A percentile compares a stretch with the other conserved stretches of the same genome.
Evolutionary conservation across 2,888 invertebrate species (phyloP).

Genomic region (Amphipyra tragopoginis): DNA sequence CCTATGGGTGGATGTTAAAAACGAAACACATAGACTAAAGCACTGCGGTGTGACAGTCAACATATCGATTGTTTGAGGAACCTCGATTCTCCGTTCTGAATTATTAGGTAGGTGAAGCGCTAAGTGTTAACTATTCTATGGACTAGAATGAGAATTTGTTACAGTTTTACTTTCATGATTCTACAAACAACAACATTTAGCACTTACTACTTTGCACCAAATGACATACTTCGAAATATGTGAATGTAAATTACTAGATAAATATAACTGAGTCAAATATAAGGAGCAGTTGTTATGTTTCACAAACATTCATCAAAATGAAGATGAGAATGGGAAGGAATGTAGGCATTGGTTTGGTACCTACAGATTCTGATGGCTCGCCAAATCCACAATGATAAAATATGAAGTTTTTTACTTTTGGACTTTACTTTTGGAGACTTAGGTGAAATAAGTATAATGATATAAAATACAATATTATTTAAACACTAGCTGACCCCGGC

Average conservation of each 20-base stretch:
- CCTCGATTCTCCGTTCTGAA: slow-evolving; percentile 41
- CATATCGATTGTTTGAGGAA: slow-evolving; percentile 52
- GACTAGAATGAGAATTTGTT: slow-evolving; percentile 34
- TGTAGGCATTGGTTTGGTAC: not conserved
- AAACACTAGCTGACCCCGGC: too few species aligned
- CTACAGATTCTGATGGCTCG: not conserved
- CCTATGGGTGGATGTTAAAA: slow-evolving; percentile 19
- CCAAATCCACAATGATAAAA: not conserved
- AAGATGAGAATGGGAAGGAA: slow-evolving; percentile 11
- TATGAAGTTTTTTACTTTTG: too few species aligned
- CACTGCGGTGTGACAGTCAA: slow-evolving; percentile 33
- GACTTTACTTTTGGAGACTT: too few species aligned
- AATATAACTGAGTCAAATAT: slow-evolving; percentile 28
- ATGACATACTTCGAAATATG: slow-evolving; percentile 34
- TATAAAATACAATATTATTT: too few species aligned
- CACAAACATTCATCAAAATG: slow-evolving; percentile 11
- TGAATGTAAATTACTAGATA: slow-evolving; percentile 31
- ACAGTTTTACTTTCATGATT: slow-evolving; percentile 55
- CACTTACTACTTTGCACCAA: slow-evolving; percentile 35
- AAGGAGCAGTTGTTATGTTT: slow-evolving; percentile 23
- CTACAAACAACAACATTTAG: slow-evolving; percentile 46
- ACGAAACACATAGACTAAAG: slow-evolving; percentile 17
- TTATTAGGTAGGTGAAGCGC: slow-evolving; percentile 46
- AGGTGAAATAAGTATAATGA: too few species aligned
- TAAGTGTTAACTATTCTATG: slow-evolving; percentile 25